A percentile compares a stretch with the other conserved stretches of the same genome.
These are phyloP conservation scores for Sebastes vulpes DNA, from an alignment of 2,797 vertebrate species.

Conservation along the genomic window DNA sequence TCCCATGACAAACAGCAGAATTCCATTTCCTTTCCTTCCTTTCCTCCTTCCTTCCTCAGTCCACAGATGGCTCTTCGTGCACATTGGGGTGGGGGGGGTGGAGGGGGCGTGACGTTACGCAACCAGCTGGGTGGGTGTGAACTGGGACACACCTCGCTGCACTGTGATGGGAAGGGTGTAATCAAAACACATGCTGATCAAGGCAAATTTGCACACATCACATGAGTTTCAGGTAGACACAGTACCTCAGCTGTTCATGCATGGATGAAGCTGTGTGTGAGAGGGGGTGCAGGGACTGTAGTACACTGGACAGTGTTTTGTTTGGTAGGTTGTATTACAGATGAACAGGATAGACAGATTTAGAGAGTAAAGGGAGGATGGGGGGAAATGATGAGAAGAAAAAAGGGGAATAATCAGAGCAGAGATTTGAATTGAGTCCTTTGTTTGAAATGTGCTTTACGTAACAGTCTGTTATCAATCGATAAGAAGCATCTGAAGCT, in stretches of 20 bases:
- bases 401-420: background rate
- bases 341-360: background rate
- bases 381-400: background rate
- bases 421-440: background rate
- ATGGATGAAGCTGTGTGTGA: background rate
- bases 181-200: slow-evolving; percentile 48
- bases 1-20: slow-evolving; percentile 43
- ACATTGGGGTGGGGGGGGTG: background rate
- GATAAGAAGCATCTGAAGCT: background rate
- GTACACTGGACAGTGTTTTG: background rate
- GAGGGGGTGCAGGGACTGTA: background rate
- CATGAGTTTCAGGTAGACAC: slow-evolving; percentile 1
- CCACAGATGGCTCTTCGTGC: slow-evolving; percentile 55
- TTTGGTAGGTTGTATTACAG: background rate
- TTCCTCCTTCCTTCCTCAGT: slow-evolving; percentile 67
- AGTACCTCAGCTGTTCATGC: background rate
- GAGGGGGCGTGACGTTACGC: background rate
- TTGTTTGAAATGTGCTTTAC: background rate
- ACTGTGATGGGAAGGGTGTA: background rate
- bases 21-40: slow-evolving; percentile 65
- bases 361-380: background rate
- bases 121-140: slow-evolving; percentile 1
- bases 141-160: background rate
- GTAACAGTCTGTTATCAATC: background rate
- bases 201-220: slow-evolving; percentile 16